Evolutionary conservation across 1,140 invertebrate species (phyloP).

Genomic region (Chymomyza costata): DNA sequence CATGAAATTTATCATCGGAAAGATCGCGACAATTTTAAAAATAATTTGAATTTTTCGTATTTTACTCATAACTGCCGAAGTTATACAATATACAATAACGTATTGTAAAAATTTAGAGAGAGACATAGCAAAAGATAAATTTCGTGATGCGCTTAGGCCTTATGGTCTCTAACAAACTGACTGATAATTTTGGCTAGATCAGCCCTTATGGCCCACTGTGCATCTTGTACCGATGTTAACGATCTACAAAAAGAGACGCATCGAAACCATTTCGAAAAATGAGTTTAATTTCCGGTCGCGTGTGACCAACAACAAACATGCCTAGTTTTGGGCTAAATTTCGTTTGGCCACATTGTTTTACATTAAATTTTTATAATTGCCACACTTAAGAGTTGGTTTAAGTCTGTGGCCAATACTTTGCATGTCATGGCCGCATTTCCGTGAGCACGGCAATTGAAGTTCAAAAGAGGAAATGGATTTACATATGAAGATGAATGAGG

Average conservation of each 20-base stretch:
- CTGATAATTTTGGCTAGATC: no score
- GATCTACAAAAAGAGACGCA: no score
- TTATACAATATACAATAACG: no score
- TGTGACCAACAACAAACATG: constrained; percentile 21
- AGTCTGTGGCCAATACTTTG: constrained; percentile 27
- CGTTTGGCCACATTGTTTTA: constrained; percentile 36
- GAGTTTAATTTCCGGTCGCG: constrained; percentile 70
- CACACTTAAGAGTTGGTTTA: constrained; percentile 41
- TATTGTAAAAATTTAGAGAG: no score
- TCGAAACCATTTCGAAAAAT: constrained; percentile 59
- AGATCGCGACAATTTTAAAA: no score
- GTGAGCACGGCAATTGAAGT: constrained; percentile 13
- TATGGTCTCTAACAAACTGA: no score
- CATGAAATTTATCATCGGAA: no score
- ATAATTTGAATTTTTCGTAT: no score
- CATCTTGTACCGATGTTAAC: constrained; percentile 35
- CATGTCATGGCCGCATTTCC: constrained; percentile 60
- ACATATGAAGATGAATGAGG: constrained; percentile 65
- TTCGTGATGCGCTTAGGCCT: no score
- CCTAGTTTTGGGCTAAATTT: neutral
- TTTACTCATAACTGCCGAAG: no score
- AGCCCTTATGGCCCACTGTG: no score
- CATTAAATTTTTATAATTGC: constrained; percentile 61
- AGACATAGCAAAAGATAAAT: constrained; percentile 12
- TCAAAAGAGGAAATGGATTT: constrained; percentile 59